Evolutionary conservation across 2,113 vertebrate species (phyloP), one percentile per base, ranked within the genome.

Genomic region (Bufo bufo): DNA sequence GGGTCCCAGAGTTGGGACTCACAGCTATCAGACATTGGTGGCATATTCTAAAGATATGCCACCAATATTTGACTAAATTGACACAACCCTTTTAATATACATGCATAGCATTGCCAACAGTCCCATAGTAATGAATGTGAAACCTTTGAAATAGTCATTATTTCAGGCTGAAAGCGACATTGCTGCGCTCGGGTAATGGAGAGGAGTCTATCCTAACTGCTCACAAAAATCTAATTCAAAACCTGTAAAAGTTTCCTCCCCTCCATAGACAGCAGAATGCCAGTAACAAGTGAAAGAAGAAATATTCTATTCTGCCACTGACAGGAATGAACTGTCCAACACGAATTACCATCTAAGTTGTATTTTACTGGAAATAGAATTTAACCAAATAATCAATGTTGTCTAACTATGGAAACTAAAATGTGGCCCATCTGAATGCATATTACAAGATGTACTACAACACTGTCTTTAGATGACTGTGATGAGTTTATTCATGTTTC

Each of bases 401-500:
- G n/a, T 69, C 9, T 69, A 69, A 69, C 65, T 69, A 0, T 69
- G 65, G 33, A 69, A 69, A 47, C 69, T 71, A 71, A 43, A 71
- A 71, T 43, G 69, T 71, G 69, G 11, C 45, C 47, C 17, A 47
- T 14, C 49, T 47, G 14, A 45, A 74, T 74, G 71, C 43, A 45
- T 45, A 74, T 75, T 50, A 1, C 45, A 75, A 4, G 47, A 75
- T 50, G 47, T 75, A 50, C 72, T 75, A 49, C 17, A 50, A 49
- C 12, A 45, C 13, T 45, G 0, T 45, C 43, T 59, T 19, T 61
- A 61, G 16, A 81, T 45, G 54, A 16, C 23, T 81, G 52, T 17
- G 54, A 80, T 78, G n/a, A 80, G 77, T 58, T 58, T 80, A 80
- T 33, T 80, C 52, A 80, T 80, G 56, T 61, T 81, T 19, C 33